Percentiles rank a stretch among this genome's conserved stretches.
phyloP scores from a whole-genome alignment of 1,140 invertebrate genomes.

The Leptinotarsa defecta region DNA sequence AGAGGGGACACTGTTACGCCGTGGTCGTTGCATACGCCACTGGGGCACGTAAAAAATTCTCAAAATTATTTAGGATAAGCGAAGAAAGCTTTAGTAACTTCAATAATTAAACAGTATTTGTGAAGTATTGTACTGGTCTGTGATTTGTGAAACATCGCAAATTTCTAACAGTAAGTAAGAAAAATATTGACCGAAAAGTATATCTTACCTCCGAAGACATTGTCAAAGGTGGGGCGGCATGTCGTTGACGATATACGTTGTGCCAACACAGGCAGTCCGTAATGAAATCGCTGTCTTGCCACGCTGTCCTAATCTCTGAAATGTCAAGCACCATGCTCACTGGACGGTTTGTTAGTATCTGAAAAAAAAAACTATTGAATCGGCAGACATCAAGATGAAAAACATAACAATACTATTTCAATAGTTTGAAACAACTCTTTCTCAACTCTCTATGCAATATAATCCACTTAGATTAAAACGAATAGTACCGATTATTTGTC shows the following conservation, averaged over 20 bases:
- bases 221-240: conserved; percentile 70
- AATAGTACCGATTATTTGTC: too few species aligned
- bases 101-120: too few species aligned
- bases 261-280: conserved; percentile 80
- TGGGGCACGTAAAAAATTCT: too few species aligned
- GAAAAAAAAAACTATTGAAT: conserved; percentile 15
- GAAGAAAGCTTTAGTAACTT: too few species aligned
- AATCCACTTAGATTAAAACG: not conserved
- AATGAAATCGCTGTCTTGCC: conserved; percentile 80
- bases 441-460: not conserved
- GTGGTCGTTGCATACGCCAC: too few species aligned
- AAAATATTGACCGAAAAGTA: not conserved
- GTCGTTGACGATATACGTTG: conserved; percentile 76
- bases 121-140: too few species aligned
- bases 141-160: too few species aligned
- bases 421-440: not conserved
- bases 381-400: not conserved
- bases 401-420: not conserved
- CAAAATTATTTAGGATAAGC: too few species aligned
- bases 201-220: conserved; percentile 71
- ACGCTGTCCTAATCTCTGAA: conserved; percentile 71
- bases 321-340: conserved; percentile 71
- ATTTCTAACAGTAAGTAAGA: too few species aligned
- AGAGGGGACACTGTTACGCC: too few species aligned
- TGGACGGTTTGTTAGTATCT: conserved; percentile 58